Base-by-base conservation (phyloP, 2,888 invertebrate species). In the Meloe dianella region DNA sequence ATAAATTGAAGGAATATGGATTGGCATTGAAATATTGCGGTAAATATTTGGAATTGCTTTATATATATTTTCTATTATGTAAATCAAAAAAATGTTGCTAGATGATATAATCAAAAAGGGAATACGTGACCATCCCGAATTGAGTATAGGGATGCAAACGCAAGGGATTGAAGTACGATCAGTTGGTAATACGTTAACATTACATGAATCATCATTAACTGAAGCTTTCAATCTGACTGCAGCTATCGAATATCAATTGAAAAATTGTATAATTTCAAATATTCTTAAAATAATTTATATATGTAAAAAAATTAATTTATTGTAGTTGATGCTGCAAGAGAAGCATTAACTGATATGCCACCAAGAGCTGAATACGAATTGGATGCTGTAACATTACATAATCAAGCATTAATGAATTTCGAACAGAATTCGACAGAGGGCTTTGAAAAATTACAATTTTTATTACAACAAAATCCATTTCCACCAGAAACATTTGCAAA, bases 191-290 rank as follows among this genome's bases (percentile, higher is more conserved):
- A 96, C 97, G 0, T 85, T 96, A 66, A 93, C 93, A 0, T 87
- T 99, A 66, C 97, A 98, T 79, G 93, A 98, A 82, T 98, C 98
- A 4, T 97, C 97, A 22, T 88, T 99, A 3, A 95, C 99, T 12
- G 99, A 99, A 85, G 98, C 98, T 0, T 96, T 98, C 80, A 99
- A 99, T 85, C 87, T 99, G 24, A 98, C 98, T 86, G 97, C 98
- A 10, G 98, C 98, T 5, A 96, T 99, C 76, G 98, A 98, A 84
- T 99, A 96, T 84, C 95, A 97, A 81, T 88, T 94, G 61, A 93
- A 93, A 82, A 94, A 96, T 82, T 86, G 93, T 89, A 85, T 85
- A 80, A 72, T 57, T 57, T 27, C 4, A 2, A 27, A 27, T 27
- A 27, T 4, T 27, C 2, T 27, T 4, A 27, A 27, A n/a, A n/a